Conservation (phyloP, 2,797 vertebrate genomes). For the Sebastes vulpes region DNA sequence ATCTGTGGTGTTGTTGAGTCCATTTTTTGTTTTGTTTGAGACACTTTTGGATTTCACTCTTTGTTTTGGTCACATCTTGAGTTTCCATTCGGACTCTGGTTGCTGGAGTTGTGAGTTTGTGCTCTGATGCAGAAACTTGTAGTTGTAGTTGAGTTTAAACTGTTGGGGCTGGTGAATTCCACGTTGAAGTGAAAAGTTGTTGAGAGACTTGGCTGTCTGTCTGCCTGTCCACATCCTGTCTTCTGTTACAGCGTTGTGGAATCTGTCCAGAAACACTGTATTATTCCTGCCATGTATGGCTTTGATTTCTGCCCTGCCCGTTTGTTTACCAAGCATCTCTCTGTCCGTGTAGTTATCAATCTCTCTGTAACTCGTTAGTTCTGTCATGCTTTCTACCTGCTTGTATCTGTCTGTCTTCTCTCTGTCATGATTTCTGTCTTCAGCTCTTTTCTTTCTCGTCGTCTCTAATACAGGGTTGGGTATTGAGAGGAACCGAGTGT, state of each 20-base stretch:
- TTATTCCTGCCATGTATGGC: neutral
- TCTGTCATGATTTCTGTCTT: slow-evolving; percentile 11
- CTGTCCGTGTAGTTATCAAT: neutral
- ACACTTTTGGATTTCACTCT: neutral
- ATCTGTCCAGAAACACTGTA: slow-evolving; percentile 5
- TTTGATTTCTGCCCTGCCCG: slow-evolving; percentile 18
- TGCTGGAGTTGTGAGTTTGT: neutral
- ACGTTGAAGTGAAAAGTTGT: neutral
- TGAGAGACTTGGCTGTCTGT: slow-evolving; percentile 16
- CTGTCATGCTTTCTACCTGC: slow-evolving; percentile 22
- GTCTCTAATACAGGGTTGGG: neutral
- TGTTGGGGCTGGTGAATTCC: neutral
- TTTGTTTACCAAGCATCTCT: slow-evolving; percentile 13
- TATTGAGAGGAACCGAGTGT: neutral
- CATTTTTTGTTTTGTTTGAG: neutral
- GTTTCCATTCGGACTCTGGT: neutral
- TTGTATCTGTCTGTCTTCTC: slow-evolving; percentile 44
- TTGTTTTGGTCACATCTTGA: neutral
- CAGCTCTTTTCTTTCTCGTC: neutral
- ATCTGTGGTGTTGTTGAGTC: neutral
- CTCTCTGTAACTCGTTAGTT: neutral
- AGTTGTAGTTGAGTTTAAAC: neutral
- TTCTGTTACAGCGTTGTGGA: slow-evolving; percentile 15
- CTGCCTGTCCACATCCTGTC: slow-evolving; percentile 23
- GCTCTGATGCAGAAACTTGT: neutral